These are phyloP conservation scores for Fistularia commersonii DNA, from an alignment of 2,797 vertebrate species.

Conservation along the genomic window DNA sequence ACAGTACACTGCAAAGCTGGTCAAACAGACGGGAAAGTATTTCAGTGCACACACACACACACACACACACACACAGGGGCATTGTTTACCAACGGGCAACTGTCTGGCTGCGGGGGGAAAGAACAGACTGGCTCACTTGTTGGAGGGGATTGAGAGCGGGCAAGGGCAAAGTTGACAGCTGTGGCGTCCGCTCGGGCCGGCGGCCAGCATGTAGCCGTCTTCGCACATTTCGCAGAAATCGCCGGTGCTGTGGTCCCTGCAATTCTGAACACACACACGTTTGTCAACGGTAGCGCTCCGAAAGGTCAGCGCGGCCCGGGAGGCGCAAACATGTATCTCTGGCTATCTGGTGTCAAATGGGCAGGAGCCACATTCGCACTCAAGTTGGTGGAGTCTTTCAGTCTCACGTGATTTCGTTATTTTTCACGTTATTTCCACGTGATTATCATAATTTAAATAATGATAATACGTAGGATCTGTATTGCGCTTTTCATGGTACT, in stretches of 20 bases:
- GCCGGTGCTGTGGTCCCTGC: conserved; percentile 86
- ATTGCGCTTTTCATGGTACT: no score
- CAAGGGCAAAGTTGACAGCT: conserved; percentile 87
- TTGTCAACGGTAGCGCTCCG: no score
- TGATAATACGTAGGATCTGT: no score
- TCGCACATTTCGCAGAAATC: conserved; percentile 88
- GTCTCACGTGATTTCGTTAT: no score
- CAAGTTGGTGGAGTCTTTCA: no score
- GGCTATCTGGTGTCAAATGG: no score
- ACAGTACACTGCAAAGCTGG: conserved; percentile 89
- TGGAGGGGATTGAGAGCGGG: conserved; percentile 78
- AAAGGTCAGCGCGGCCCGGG: no score
- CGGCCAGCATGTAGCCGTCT: conserved; percentile 76
- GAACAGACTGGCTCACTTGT: conserved; percentile 69
- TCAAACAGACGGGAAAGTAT: conserved; percentile 35
- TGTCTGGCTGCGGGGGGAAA: conserved; percentile 3
- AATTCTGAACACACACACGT: conserved; percentile 70
- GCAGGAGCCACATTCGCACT: no score
- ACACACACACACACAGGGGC: background rate
- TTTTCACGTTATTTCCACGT: no score
- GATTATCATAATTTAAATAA: no score
- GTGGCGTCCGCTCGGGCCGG: conserved; percentile 49
- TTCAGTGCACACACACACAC: conserved; percentile 7
- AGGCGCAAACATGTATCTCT: no score
- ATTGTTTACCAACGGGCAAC: conserved; percentile 2